phyloP scores from a whole-genome alignment of 2,888 invertebrate species.

The Ariolimax columbianus region DNA sequence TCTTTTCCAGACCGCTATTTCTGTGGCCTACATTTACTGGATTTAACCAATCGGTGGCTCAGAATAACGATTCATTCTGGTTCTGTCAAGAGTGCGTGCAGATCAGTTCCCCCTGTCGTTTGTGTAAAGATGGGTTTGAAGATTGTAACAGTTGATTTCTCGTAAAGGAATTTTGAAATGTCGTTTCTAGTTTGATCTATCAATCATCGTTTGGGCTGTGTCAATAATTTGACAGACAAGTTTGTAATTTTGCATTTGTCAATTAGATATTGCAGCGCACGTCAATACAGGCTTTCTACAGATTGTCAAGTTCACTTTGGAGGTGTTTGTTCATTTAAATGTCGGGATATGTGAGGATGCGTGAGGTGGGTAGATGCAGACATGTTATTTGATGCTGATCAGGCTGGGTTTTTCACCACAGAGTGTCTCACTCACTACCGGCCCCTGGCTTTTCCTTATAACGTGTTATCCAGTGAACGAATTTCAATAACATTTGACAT shows the following conservation, averaged over 20 bases:
- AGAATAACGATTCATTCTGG: not conserved
- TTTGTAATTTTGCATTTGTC: not conserved
- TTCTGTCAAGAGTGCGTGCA: not conserved
- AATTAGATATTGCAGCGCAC: not conserved
- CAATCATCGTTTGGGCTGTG: constrained; percentile 9
- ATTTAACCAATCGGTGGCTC: not conserved
- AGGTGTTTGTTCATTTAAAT: too few species aligned
- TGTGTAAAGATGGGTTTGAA: not conserved
- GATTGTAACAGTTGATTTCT: not conserved
- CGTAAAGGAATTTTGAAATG: constrained; percentile 13
- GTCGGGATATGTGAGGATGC: too few species aligned
- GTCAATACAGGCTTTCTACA: too few species aligned
- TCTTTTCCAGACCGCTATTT: not conserved
- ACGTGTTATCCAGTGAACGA: too few species aligned
- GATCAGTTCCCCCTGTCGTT: not conserved
- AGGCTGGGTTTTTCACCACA: too few species aligned
- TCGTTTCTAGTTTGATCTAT: not conserved
- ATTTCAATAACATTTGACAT: too few species aligned
- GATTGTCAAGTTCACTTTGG: too few species aligned
- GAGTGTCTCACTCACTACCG: too few species aligned
- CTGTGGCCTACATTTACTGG: not conserved
- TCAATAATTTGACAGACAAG: not conserved
- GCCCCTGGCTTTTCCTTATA: too few species aligned
- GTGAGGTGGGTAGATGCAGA: too few species aligned
- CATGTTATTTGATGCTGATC: too few species aligned